Percentiles rank a stretch among this genome's conserved stretches.
Evolutionary conservation across 1,140 invertebrate genomes (phyloP).

Genomic region (Drosophila azteca): DNA sequence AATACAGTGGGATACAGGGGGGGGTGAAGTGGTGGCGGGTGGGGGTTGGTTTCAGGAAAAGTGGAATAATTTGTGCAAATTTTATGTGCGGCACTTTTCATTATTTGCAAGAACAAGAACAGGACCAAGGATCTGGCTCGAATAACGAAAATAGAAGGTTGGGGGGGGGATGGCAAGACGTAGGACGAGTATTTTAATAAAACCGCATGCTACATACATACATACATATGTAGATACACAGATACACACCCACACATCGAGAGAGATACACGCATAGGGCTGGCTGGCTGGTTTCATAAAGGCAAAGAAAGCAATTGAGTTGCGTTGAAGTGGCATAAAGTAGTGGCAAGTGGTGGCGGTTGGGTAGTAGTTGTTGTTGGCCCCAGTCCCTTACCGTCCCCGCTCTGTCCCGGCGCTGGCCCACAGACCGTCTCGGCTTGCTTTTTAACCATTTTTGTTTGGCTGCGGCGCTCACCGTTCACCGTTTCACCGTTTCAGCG

Average conservation of each 20-base stretch:
- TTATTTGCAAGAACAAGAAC: slow-evolving; percentile 70
- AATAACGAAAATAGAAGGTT: slow-evolving; percentile 43
- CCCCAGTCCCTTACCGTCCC: slow-evolving; percentile 8
- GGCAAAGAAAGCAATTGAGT: slow-evolving; percentile 81
- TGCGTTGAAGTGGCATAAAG: slow-evolving; percentile 81
- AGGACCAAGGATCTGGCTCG: slow-evolving; percentile 30
- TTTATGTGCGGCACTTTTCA: slow-evolving; percentile 81
- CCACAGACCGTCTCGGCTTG: slow-evolving; percentile 47
- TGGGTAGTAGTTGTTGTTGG: slow-evolving; percentile 39
- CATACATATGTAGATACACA: slow-evolving; percentile 9
- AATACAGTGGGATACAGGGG: no score
- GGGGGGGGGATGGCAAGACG: slow-evolving; percentile 22
- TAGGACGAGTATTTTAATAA: slow-evolving; percentile 71
- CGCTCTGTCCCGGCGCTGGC: background rate
- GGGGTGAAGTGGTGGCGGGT: no score
- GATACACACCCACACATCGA: slow-evolving; percentile 22
- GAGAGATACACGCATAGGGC: slow-evolving; percentile 26
- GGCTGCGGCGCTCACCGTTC: slow-evolving; percentile 51
- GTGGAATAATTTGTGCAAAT: slow-evolving; percentile 78
- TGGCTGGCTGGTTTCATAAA: slow-evolving; percentile 63
- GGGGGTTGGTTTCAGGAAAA: no score
- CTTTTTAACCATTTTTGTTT: slow-evolving; percentile 81
- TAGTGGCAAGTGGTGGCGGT: slow-evolving; percentile 73
- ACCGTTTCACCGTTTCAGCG: slow-evolving; percentile 37
- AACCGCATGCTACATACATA: slow-evolving; percentile 44